These are phyloP conservation scores for Brenthis ino DNA, from an alignment of 2,888 invertebrate genomes.

Conservation along the genomic window DNA sequence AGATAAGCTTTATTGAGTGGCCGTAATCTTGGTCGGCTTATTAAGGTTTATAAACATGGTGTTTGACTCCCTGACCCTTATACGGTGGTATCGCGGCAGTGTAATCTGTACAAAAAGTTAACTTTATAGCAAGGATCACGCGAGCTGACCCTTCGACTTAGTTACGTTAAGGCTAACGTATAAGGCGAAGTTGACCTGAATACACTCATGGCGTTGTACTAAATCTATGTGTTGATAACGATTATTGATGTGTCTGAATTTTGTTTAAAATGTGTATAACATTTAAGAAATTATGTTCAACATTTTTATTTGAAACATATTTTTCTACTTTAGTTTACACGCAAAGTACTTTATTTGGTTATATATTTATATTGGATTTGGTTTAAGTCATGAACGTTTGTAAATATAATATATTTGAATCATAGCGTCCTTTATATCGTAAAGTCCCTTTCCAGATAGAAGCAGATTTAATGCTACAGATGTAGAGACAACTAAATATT, in stretches of 20 bases:
- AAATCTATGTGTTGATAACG: slow-evolving; percentile 36
- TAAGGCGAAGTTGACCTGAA: slow-evolving; percentile 37
- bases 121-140: slow-evolving; percentile 73
- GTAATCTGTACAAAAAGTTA: slow-evolving; percentile 72
- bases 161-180: slow-evolving; percentile 48
- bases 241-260: slow-evolving; percentile 35
- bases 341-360: no score
- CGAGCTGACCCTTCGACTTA: slow-evolving; percentile 70
- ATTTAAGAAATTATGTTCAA: slow-evolving; percentile 4
- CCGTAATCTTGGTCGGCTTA: slow-evolving; percentile 57
- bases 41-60: slow-evolving; percentile 71
- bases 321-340: no score
- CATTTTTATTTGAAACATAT: background rate
- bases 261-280: slow-evolving; percentile 21
- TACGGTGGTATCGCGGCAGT: slow-evolving; percentile 60
- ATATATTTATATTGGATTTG: no score
- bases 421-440: no score
- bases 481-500: no score
- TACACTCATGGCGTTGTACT: slow-evolving; percentile 37
- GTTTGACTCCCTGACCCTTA: slow-evolving; percentile 70
- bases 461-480: no score
- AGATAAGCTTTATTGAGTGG: slow-evolving; percentile 60
- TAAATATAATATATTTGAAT: no score
- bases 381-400: no score
- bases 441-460: no score